Evolutionary conservation across 2,888 invertebrate species (phyloP).

Genomic region (Amiota communis): DNA sequence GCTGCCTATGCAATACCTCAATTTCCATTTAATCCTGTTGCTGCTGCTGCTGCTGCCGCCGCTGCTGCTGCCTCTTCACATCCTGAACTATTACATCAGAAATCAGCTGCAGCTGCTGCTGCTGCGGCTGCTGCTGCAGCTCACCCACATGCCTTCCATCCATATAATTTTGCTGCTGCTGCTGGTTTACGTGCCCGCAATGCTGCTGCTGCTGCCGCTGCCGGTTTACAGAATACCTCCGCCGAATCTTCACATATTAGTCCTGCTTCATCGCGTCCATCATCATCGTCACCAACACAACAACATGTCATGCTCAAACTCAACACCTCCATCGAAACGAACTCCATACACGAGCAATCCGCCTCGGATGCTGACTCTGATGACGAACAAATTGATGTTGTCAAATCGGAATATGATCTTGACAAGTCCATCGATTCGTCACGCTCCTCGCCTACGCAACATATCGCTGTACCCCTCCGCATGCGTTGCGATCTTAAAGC

Average conservation of each 20-base stretch:
- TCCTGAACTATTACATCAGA: conserved; percentile 73
- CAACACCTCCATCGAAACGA: conserved; percentile 78
- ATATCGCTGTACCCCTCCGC: conserved; percentile 75
- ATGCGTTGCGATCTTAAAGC: conserved; percentile 77
- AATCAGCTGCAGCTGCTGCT: conserved; percentile 50
- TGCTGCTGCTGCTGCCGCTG: conserved; percentile 51
- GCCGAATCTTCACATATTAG: conserved; percentile 66
- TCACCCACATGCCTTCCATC: conserved; percentile 75
- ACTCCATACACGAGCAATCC: conserved; percentile 76
- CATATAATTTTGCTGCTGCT: conserved; percentile 75
- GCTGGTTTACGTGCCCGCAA: conserved; percentile 65
- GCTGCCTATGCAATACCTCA: conserved; percentile 75
- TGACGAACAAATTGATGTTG: conserved; percentile 84
- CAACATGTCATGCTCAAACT: conserved; percentile 61
- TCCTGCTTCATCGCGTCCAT: conserved; percentile 67
- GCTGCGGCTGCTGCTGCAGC: conserved; percentile 54
- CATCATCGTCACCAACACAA: conserved; percentile 71
- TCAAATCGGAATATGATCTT: conserved; percentile 79
- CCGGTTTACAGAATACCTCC: conserved; percentile 57
- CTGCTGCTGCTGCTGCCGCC: conserved; percentile 66
- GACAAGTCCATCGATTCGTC: conserved; percentile 68
- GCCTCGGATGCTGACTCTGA: conserved; percentile 78
- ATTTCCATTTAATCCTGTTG: conserved; percentile 74
- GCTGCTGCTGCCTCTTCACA: conserved; percentile 65
- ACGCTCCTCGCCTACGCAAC: conserved; percentile 73